Evolutionary conservation across 1,140 invertebrate species (phyloP), one percentile per base, ranked within the genome.

Genomic region (Lordiphosa clarofinis): DNA sequence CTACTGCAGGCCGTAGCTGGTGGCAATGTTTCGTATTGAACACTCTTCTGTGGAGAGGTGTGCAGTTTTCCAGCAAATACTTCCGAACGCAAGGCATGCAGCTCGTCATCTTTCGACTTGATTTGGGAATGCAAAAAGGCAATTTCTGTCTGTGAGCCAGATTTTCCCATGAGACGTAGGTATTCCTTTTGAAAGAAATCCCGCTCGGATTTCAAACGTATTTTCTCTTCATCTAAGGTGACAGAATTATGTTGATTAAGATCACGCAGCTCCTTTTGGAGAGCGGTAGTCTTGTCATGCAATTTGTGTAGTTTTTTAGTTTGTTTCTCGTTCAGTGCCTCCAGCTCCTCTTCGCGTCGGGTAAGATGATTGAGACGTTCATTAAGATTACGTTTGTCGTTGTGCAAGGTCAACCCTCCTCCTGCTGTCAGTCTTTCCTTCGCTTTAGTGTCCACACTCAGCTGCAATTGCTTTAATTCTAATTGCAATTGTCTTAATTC

Each of bases 131-230:
- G 75, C 38, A 88, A 35, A 21, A 88, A 87, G 13, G 79, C 79
- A 9, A 88, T 52, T 43, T 88, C 79, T 1, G 65, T 63, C 4
- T 88, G 81, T 0, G 81, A 87, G 4, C 81, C 78, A 0, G 66
- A 54, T 56, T 87, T 88, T 13, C 53, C 40, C 13, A 88, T 59
- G 1, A 87, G 50, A 0, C 84, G 69, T 6, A 89, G 47, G n/a
- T 88, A 89, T 55, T 89, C 88, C 43, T 84, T 89, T 28, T 89
- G 86, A 19, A 87, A 89, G 49, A 89, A 89, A 21, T 89, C 87
- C 0, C 87, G 54, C 46, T 89, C 87, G 0, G 82, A 86, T 8
- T 70, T 61, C 0, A 88, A 38, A 15, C 79, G 64, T 4, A 84
- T 79, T 55, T 81, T 79, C 56, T 89, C 84, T 36, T 87, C 87